Base-by-base conservation (phyloP, 2,888 invertebrate species). In the Hyppa rectilinea region DNA sequence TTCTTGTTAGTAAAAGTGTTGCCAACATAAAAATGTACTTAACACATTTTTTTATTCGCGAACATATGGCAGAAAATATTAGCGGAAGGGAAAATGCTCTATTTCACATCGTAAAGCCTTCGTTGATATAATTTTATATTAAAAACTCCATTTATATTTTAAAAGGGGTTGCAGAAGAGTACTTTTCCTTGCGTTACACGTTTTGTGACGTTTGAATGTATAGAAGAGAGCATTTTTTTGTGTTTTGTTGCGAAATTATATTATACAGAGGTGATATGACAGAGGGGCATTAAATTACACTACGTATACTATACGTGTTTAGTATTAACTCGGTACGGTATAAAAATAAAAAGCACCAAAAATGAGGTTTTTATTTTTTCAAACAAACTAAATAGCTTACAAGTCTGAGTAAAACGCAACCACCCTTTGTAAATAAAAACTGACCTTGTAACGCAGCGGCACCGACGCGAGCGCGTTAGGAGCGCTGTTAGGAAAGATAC, bases 11-110 rank as follows among this genome's bases (percentile, higher is more conserved):
- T 43, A 52, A 79, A 74, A 64, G 26, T 14, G 23, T 14, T 43
- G 29, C 26, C 10, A 36, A 64, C 65, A 80, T 74, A 56, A 74
- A 74, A 80, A 56, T 14, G 34, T 64, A 36, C 50, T 56, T 50
- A 36, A 10, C 29, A 60, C 45, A 61, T 64, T 45, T 64, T 62
- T 79, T 40, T 74, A 74, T 80, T 52, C 23, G 0, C 17, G 4
- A 40, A 34, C 29, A 10, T 40, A 55, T 31, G 12, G 10, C 9
- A 23, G 6, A 52, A 58, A 49, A 43, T 55, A 20, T 17, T 14
- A 47, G n/a, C 23, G 23, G 29, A 43, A n/a, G 1, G 40, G 14
- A 55, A 55, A 52, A 64, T 75, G 67, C 47, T 75, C 59, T 29
- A 26, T 29, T 3, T 56, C 2, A 7, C 26, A 4, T 23, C 23